A percentile compares a stretch with the other conserved stretches of the same genome.
These are phyloP conservation scores for Psittacula cyanocephala DNA, from an alignment of 2,113 vertebrate genomes.

Conservation along the genomic window DNA sequence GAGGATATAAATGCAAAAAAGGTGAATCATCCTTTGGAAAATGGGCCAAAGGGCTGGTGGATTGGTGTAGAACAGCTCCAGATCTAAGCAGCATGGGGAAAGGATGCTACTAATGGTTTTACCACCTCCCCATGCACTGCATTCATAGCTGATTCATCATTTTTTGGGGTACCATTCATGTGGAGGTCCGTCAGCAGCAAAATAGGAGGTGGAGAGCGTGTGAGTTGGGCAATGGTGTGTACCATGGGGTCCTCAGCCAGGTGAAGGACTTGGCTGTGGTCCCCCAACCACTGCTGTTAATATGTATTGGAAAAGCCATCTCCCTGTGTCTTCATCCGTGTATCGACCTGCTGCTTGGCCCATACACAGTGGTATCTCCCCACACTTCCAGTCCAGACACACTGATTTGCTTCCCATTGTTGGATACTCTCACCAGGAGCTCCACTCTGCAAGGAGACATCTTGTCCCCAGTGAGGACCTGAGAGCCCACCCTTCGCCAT, in stretches of 20 bases:
- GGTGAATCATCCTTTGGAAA: background rate
- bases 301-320: background rate
- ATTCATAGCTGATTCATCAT: background rate
- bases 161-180: background rate
- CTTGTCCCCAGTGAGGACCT: rapidly evolving
- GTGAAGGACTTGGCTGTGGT: background rate
- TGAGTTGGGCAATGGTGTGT: background rate
- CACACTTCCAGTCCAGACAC: background rate
- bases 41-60: background rate
- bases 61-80: background rate
- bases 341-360: background rate
- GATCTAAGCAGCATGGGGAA: background rate
- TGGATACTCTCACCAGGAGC: background rate
- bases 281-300: background rate
- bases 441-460: background rate
- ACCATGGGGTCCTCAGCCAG: background rate
- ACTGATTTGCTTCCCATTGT: background rate
- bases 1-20: background rate
- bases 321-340: rapidly evolving
- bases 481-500: rapidly evolving
- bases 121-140: background rate
- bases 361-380: background rate
- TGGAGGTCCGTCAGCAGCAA: background rate
- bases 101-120: background rate
- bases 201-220: background rate